Conservation (phyloP, 1,140 invertebrate genomes). For the Diabrotica virgifera region DNA sequence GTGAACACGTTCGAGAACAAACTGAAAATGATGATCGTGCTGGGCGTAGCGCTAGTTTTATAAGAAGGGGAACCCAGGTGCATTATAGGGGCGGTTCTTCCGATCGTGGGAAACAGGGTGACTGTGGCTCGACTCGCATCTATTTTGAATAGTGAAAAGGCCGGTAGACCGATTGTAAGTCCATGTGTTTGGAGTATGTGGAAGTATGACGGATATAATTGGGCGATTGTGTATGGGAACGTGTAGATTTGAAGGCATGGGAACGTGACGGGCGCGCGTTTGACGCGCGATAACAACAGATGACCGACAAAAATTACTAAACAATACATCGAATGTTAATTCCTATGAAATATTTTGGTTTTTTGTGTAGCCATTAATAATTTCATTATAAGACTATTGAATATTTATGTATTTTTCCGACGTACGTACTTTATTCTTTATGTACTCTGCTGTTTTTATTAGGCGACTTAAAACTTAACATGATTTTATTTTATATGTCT, state of each 20-base stretch:
- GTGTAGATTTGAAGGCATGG: slow-evolving; percentile 8
- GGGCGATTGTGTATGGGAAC: slow-evolving; percentile 20
- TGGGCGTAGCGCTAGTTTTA: slow-evolving; percentile 19
- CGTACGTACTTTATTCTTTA: too few relatives aligned
- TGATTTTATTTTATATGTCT: too few relatives aligned
- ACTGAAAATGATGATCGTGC: slow-evolving; percentile 22
- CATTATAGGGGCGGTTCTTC: slow-evolving; percentile 18
- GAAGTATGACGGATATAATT: slow-evolving; percentile 17
- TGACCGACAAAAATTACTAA: too few relatives aligned
- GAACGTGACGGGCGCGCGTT: slow-evolving; percentile 17
- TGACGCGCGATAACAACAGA: background rate
- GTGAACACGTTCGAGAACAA: slow-evolving; percentile 21
- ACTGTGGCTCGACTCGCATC: slow-evolving; percentile 8
- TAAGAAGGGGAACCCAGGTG: slow-evolving; percentile 33
- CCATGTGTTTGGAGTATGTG: slow-evolving; percentile 19
- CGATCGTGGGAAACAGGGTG: slow-evolving; percentile 28
- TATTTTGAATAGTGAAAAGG: slow-evolving; percentile 21
- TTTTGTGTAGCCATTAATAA: too few relatives aligned
- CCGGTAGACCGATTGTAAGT: slow-evolving; percentile 12
- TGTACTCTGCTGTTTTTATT: too few relatives aligned
- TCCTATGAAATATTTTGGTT: too few relatives aligned
- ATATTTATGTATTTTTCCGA: too few relatives aligned
- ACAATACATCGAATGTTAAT: too few relatives aligned
- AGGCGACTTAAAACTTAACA: too few relatives aligned
- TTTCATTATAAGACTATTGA: too few relatives aligned